These are phyloP conservation scores for Varecia variegata DNA, from an alignment of 2,797 vertebrate species.

Conservation along the genomic window DNA sequence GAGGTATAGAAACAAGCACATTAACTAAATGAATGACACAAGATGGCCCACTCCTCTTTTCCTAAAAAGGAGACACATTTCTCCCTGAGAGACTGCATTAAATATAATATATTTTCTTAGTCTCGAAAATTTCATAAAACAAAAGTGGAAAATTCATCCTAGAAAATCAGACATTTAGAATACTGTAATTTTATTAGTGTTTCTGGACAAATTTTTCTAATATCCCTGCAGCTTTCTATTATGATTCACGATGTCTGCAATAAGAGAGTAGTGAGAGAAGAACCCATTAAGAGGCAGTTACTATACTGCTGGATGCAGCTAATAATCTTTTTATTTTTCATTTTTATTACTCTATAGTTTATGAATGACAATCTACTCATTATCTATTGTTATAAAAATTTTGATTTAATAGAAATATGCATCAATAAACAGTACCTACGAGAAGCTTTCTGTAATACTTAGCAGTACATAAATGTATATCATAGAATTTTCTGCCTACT, in stretches of 20 bases:
- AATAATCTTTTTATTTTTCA: constrained; percentile 76
- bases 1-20: constrained; percentile 1
- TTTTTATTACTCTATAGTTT: constrained; percentile 77
- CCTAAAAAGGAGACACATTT: not conserved
- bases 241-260: constrained; percentile 58
- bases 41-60: not conserved
- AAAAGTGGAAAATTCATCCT: constrained; percentile 28
- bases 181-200: constrained; percentile 54
- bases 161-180: constrained; percentile 45
- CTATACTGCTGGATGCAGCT: constrained; percentile 59
- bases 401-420: constrained; percentile 70
- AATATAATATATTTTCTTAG: constrained; percentile 23
- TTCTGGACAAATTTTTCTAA: constrained; percentile 60
- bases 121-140: constrained; percentile 14
- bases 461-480: constrained; percentile 48
- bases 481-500: constrained; percentile 29
- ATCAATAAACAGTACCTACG: constrained; percentile 65
- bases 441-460: constrained; percentile 63
- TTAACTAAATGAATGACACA: constrained; percentile 28
- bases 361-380: constrained; percentile 74
- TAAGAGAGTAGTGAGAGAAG: constrained; percentile 63
- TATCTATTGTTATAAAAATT: constrained; percentile 77
- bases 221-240: constrained; percentile 53
- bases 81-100: not conserved
- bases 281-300: constrained; percentile 68